Conservation (phyloP, 2,888 invertebrate species). For the Glaucopsyche alexis region DNA sequence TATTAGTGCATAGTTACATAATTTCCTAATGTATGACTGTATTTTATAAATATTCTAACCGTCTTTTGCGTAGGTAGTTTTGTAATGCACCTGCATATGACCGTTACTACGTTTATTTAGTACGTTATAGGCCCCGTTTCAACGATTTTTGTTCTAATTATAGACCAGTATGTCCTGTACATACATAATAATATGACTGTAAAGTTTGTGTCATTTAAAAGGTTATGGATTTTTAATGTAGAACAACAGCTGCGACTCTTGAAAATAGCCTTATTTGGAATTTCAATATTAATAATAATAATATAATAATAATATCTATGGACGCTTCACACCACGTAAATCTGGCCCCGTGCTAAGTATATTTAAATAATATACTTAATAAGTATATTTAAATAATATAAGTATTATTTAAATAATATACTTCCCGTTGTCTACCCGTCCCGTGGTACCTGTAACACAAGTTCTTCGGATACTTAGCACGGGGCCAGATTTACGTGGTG, state of each 20-base stretch:
- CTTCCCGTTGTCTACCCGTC: too few species aligned
- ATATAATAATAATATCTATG: too few species aligned
- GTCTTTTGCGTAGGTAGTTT: not conserved
- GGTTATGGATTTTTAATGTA: not conserved
- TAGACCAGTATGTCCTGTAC: not conserved
- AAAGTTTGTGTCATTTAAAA: not conserved
- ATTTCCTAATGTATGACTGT: not conserved
- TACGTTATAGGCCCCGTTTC: conserved; percentile 16
- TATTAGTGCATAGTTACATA: too few species aligned
- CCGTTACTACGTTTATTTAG: conserved; percentile 9
- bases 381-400: too few species aligned
- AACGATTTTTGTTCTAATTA: conserved; percentile 16
- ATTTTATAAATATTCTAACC: conserved; percentile 25
- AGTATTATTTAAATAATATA: too few species aligned
- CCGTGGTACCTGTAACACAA: too few species aligned
- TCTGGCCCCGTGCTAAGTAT: too few species aligned
- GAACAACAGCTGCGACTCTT: not conserved
- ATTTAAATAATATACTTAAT: too few species aligned
- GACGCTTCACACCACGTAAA: too few species aligned
- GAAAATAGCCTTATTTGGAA: not conserved
- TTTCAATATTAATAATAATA: too few species aligned
- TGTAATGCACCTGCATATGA: conserved; percentile 2
- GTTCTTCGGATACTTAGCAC: too few species aligned
- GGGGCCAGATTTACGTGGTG: too few species aligned
- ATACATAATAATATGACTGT: not conserved